Conservation (phyloP, 2,113 vertebrate genomes). For the Xerus inauris region DNA sequence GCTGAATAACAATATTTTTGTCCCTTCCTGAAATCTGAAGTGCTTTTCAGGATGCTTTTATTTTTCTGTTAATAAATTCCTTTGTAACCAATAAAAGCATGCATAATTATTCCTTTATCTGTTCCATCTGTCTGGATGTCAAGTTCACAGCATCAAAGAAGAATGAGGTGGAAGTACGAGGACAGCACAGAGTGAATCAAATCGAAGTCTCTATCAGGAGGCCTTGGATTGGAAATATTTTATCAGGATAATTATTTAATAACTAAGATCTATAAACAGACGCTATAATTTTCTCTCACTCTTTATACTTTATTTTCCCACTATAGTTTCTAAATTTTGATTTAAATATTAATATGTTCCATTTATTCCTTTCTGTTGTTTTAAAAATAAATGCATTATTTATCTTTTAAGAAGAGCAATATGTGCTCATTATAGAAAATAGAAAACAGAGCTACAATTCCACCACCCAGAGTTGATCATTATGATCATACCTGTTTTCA, state of each 20-base stretch:
- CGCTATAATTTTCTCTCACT: neutral
- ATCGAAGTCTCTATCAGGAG: neutral
- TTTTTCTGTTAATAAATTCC: slow-evolving; percentile 1
- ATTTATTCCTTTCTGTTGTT: neutral
- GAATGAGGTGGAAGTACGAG: neutral
- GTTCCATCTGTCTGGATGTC: neutral
- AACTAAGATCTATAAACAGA: neutral
- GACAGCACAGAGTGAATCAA: neutral
- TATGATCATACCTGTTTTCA: neutral
- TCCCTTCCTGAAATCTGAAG: neutral
- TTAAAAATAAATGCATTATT: neutral
- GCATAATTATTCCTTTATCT: neutral
- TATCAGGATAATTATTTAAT: neutral
- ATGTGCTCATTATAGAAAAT: neutral
- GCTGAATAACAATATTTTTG: neutral
- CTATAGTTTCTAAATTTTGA: neutral
- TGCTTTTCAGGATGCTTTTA: neutral
- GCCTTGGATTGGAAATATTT: neutral
- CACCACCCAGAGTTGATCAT: neutral
- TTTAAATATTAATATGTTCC: neutral
- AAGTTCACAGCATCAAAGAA: neutral
- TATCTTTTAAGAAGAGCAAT: neutral
- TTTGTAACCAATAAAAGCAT: neutral
- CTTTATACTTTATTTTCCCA: neutral
- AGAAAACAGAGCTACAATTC: neutral